A percentile compares a stretch with the other conserved stretches of the same genome.
Evolutionary conservation across 2,797 vertebrate genomes (phyloP).

Genomic region (Tragelaphus oryx): DNA sequence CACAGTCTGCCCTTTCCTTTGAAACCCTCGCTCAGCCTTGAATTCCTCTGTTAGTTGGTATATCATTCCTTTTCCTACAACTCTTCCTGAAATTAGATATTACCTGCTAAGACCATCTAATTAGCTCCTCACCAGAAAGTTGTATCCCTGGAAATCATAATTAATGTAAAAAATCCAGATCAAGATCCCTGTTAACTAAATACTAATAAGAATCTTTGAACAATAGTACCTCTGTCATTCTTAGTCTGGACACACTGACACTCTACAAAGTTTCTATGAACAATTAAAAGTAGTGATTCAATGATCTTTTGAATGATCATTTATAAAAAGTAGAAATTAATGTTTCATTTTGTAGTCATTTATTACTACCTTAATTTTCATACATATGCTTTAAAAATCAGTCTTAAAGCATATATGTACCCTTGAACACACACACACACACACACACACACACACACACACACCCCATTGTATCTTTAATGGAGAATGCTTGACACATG

Average conservation of each 20-base stretch:
- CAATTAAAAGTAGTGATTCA: neutral
- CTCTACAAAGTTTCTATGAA: neutral
- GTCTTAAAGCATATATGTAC: neutral
- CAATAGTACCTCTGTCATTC: neutral
- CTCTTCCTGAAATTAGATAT: neutral
- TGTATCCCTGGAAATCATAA: neutral
- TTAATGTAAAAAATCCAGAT: neutral
- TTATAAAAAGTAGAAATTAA: neutral
- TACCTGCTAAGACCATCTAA: neutral
- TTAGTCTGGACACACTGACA: neutral
- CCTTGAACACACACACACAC: neutral
- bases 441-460: neutral
- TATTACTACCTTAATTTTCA: conserved; percentile 11
- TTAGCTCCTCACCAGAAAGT: neutral
- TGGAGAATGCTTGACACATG: neutral
- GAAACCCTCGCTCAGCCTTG: neutral
- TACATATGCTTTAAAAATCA: neutral
- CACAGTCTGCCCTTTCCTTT: neutral
- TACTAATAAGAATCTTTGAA: neutral
- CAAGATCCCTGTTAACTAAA: neutral
- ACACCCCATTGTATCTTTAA: neutral
- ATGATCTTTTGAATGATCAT: neutral
- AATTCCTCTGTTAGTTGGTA: neutral
- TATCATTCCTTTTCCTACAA: neutral
- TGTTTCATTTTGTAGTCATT: neutral